These are phyloP conservation scores for Abramis brama DNA, from an alignment of 2,113 vertebrate species.

Conservation along the genomic window DNA sequence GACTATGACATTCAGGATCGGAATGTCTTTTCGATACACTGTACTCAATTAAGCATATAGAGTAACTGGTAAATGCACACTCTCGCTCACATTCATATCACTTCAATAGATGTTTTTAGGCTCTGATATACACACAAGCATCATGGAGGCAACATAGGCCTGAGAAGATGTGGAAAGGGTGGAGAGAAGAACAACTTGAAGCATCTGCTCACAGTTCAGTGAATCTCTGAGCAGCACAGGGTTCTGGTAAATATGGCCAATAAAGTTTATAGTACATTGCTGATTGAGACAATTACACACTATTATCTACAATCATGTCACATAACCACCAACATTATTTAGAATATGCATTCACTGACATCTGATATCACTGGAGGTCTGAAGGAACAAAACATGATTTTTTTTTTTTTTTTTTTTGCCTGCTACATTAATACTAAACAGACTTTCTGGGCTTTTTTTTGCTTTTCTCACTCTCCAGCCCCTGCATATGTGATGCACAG, in stretches of 20 bases:
- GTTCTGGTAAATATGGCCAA: slow-evolving; percentile 62
- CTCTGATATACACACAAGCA: slow-evolving; percentile 34
- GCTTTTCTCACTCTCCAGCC: slow-evolving; percentile 21
- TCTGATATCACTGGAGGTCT: slow-evolving; percentile 53
- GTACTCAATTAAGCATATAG: slow-evolving; percentile 31
- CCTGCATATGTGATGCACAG: slow-evolving; percentile 15
- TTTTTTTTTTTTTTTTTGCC: not conserved
- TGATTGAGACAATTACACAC: slow-evolving; percentile 61
- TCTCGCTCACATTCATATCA: slow-evolving; percentile 20
- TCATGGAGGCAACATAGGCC: slow-evolving; percentile 31
- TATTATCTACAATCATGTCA: slow-evolving; percentile 64
- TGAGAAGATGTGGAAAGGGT: slow-evolving; percentile 25
- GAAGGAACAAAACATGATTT: slow-evolving; percentile 34
- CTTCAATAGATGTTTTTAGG: slow-evolving; percentile 22
- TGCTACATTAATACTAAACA: slow-evolving; percentile 37
- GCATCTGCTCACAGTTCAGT: slow-evolving; percentile 52
- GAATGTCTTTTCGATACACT: not conserved
- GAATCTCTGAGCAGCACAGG: slow-evolving; percentile 60
- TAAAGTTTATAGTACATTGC: slow-evolving; percentile 60
- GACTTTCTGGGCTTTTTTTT: slow-evolving; percentile 16
- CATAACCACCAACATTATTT: slow-evolving; percentile 58
- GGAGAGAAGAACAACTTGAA: slow-evolving; percentile 41
- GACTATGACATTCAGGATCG: not conserved
- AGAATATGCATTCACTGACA: slow-evolving; percentile 53
- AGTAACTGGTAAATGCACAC: slow-evolving; percentile 6